Evolutionary conservation across 2,113 vertebrate genomes (phyloP), one percentile per base, ranked within the genome.

Genomic region (Thinocorus orbignyianus): DNA sequence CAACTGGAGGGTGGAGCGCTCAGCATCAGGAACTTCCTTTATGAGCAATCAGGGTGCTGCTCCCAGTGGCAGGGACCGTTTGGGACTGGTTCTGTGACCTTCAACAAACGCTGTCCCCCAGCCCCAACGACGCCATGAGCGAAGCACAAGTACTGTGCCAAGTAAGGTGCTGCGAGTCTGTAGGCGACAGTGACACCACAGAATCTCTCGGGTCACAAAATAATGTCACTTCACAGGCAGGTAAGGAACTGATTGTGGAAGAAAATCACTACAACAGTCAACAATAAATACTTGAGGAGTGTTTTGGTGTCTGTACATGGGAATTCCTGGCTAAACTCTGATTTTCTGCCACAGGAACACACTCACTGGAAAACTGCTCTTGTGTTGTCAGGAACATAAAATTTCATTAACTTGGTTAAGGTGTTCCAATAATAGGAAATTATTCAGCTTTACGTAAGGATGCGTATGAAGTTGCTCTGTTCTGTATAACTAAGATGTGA

Each of bases 41-140:
- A 33, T 61, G 60, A 19, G 46, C 30, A 19, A 14, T 2, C 2
- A 55, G 26, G 28, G 54, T 23, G 68, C 33, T 23, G 65, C 39
- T 48, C n/a, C 23, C 44, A 11, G 17, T 1, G 5, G 35, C 44
- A 20, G 51, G 44, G 26, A 1, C 1, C 1, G 0, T 33, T 46
- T 25, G 9, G 16, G 44, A 41, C 25, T 3, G 4, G 10, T 35
- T 66, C 58, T 35, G 30, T 39, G n/a, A 26, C 68, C 20, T 35
- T 42, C 13, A 23, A 20, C 55, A 70, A 37, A 14, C 6, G 9
- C 33, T 10, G 9, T 4, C 39, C 14, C 7, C 15, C 39, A 14
- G 46, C 35, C 35, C 44, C 31, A 13, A 2, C 35, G 10, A 18
- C 31, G 18, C 61, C 0, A 0, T 33, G 18, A 81, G 41, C 35